Evolutionary conservation across 2,888 invertebrate genomes (phyloP).

Genomic region (Dicyrtomina minuta): DNA sequence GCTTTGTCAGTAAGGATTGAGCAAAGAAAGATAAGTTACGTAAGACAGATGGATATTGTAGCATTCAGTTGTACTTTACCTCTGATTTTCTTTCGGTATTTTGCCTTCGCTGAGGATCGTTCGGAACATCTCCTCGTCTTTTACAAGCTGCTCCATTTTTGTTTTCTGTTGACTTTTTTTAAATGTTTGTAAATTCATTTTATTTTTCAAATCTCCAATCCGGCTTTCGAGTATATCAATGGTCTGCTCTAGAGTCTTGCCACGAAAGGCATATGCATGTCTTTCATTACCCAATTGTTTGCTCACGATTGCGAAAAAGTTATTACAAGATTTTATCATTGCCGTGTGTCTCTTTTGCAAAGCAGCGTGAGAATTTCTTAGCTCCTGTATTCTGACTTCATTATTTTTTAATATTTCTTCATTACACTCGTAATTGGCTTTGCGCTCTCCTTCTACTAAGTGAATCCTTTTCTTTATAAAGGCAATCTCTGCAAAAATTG

Average conservation of each 20-base stretch:
- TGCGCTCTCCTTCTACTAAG: slow-evolving; percentile 51
- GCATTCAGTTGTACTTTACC: slow-evolving; percentile 36
- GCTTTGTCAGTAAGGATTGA: no score
- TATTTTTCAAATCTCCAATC: slow-evolving; percentile 49
- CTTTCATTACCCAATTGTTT: slow-evolving; percentile 42
- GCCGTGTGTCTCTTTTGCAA: slow-evolving; percentile 38
- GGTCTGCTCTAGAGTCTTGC: slow-evolving; percentile 44
- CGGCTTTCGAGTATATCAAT: slow-evolving; percentile 49
- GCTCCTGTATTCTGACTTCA: slow-evolving; percentile 39
- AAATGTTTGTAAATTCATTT: slow-evolving; percentile 47
- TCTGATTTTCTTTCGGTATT: slow-evolving; percentile 21
- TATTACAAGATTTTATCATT: slow-evolving; percentile 35
- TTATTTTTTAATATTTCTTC: slow-evolving; percentile 48
- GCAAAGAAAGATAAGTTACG: background rate
- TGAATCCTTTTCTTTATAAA: slow-evolving; percentile 50
- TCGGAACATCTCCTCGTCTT: slow-evolving; percentile 42
- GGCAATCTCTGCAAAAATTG: slow-evolving; percentile 49
- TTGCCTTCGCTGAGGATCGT: slow-evolving; percentile 15
- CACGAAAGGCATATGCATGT: slow-evolving; percentile 45
- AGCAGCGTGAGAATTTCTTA: slow-evolving; percentile 35
- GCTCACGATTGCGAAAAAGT: slow-evolving; percentile 43
- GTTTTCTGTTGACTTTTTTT: slow-evolving; percentile 35
- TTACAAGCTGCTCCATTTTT: slow-evolving; percentile 32
- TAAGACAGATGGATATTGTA: no score
- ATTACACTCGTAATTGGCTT: slow-evolving; percentile 50